phyloP scores from a whole-genome alignment of 1,140 invertebrate genomes.

The Melipona quadrifasciata region DNA sequence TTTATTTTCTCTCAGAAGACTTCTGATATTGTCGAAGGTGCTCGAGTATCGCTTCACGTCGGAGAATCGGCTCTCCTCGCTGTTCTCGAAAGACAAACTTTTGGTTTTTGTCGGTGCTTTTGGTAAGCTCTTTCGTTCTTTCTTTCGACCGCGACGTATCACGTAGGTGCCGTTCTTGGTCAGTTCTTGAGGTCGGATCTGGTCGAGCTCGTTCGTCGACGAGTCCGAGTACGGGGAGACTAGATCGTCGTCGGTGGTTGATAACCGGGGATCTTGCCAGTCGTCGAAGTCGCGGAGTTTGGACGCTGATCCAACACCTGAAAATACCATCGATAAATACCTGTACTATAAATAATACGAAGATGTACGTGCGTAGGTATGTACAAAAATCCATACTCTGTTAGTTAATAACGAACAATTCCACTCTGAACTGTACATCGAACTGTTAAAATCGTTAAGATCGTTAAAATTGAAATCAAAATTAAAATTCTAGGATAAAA shows the following conservation, averaged over 20 bases:
- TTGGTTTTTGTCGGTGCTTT: constrained; percentile 80
- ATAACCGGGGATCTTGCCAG: constrained; percentile 85
- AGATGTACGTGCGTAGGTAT: no score
- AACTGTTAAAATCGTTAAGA: no score
- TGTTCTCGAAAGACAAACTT: constrained; percentile 78
- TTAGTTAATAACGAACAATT: no score
- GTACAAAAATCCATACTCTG: no score
- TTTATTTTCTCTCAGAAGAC: constrained; percentile 84
- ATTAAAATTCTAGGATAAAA: no score
- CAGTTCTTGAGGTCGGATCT: constrained; percentile 81
- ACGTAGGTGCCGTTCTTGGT: constrained; percentile 88
- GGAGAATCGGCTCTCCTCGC: constrained; percentile 81
- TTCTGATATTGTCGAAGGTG: constrained; percentile 90
- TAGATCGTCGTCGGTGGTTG: constrained; percentile 85
- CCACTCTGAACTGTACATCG: no score
- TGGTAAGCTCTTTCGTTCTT: constrained; percentile 81
- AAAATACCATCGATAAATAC: constrained; percentile 56
- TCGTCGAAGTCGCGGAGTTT: constrained; percentile 85
- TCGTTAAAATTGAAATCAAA: no score
- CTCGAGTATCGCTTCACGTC: constrained; percentile 88
- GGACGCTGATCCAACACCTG: constrained; percentile 84
- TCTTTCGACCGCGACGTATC: constrained; percentile 85
- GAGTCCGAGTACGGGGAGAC: constrained; percentile 87
- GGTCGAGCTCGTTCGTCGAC: constrained; percentile 82
- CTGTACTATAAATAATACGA: no score